These are phyloP conservation scores for Lucinisca nassula DNA, from an alignment of 2,888 invertebrate genomes.

Conservation along the genomic window DNA sequence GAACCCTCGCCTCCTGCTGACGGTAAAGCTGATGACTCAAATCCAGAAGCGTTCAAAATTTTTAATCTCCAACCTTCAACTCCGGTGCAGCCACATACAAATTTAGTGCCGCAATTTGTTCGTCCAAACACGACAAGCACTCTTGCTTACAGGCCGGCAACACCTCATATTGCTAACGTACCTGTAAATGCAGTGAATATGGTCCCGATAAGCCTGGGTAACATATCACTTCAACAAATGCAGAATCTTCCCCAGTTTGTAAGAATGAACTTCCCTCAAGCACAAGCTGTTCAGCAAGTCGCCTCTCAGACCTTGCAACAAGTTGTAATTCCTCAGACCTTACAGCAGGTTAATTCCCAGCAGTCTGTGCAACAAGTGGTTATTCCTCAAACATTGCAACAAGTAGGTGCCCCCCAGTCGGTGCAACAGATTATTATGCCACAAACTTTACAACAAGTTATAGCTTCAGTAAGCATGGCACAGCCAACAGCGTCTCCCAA, in stretches of 20 bases:
- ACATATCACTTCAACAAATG: constrained; percentile 18
- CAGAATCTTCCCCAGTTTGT: constrained; percentile 49
- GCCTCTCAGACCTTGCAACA: not conserved
- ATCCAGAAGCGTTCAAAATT: constrained; percentile 82
- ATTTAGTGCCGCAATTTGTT: constrained; percentile 37
- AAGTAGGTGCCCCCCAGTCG: not conserved
- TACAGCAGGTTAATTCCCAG: not conserved
- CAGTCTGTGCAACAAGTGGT: not conserved
- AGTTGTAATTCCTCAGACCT: not conserved
- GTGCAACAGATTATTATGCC: not conserved
- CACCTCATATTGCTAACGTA: constrained; percentile 56
- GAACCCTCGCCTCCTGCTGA: constrained; percentile 41
- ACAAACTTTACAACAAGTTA: not conserved
- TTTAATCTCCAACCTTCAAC: constrained; percentile 78
- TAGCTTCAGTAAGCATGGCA: not conserved
- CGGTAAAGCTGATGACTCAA: constrained; percentile 57
- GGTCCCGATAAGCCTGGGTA: constrained; percentile 29
- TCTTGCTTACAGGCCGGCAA: constrained; percentile 57
- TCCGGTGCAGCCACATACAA: constrained; percentile 14
- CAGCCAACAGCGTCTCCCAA: not conserved
- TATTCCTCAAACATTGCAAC: not conserved
- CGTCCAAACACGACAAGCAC: constrained; percentile 63
- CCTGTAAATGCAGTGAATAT: constrained; percentile 45
- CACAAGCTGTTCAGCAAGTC: constrained; percentile 2
- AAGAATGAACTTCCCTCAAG: constrained; percentile 41